Evolutionary conservation across 2,797 vertebrate genomes (phyloP).

Genomic region (Leontocebus nigricollis): DNA sequence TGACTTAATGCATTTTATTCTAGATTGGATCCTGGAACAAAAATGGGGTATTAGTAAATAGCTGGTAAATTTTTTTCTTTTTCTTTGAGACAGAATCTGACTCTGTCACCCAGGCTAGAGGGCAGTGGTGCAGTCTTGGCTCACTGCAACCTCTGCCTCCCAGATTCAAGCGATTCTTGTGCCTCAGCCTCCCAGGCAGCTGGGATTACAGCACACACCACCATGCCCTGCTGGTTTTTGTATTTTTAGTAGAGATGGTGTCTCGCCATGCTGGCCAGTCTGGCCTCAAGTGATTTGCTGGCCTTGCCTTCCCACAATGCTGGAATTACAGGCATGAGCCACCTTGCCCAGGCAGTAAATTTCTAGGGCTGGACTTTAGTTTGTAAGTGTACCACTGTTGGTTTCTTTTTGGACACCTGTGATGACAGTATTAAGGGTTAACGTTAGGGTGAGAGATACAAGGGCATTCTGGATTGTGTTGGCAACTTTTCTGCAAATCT

Average conservation of each 20-base stretch:
- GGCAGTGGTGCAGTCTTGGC: not conserved
- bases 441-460: not conserved
- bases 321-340: not conserved
- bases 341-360: not conserved
- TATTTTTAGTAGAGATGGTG: not conserved
- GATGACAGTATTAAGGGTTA: not conserved
- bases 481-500: not conserved
- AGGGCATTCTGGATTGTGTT: constrained; percentile 2
- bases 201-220: not conserved
- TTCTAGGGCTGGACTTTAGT: not conserved
- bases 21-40: not conserved
- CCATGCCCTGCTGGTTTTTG: not conserved
- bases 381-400: not conserved
- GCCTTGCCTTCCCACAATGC: not conserved
- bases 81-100: not conserved
- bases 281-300: not conserved
- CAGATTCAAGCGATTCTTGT: not conserved
- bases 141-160: not conserved
- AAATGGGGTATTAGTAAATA: not conserved
- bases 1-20: not conserved
- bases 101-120: not conserved
- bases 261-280: not conserved
- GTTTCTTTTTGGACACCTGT: not conserved
- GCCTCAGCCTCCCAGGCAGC: not conserved
- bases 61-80: not conserved